These are phyloP conservation scores for Zaprionus africanus DNA, from an alignment of 1,140 invertebrate species.

Conservation along the genomic window DNA sequence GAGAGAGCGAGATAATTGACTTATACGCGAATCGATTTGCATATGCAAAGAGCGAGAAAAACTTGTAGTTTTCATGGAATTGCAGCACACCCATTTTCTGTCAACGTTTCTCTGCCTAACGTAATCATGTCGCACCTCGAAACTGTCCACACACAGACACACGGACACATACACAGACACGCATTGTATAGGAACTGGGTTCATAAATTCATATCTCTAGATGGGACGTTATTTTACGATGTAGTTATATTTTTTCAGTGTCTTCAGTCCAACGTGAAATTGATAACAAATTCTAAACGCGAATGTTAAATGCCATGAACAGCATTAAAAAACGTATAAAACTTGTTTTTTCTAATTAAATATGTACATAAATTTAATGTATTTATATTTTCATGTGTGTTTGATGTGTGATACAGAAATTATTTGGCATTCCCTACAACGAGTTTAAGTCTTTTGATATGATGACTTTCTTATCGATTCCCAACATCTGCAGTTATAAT, in stretches of 20 bases:
- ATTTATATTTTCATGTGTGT: neutral
- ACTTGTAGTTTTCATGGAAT: conserved; percentile 29
- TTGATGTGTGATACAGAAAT: neutral
- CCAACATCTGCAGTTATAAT: conserved; percentile 32
- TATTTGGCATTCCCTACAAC: neutral
- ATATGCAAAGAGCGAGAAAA: conserved; percentile 19
- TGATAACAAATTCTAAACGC: conserved; percentile 47
- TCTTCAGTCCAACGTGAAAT: conserved; percentile 33
- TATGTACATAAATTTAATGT: conserved; percentile 23
- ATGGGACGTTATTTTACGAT: conserved; percentile 28
- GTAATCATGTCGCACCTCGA: conserved; percentile 49
- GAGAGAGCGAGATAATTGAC: conserved; percentile 1
- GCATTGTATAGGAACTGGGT: neutral
- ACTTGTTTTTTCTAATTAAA: conserved; percentile 46
- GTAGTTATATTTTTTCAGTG: conserved; percentile 1
- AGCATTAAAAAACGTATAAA: conserved; percentile 9
- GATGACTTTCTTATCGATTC: conserved; percentile 8
- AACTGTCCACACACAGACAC: conserved; percentile 22
- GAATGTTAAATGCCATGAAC: conserved; percentile 11
- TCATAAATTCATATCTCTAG: conserved; percentile 36
- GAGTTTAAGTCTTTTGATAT: neutral
- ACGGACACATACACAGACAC: conserved; percentile 3
- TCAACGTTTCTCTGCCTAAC: conserved; percentile 25
- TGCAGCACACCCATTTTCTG: conserved; percentile 44
- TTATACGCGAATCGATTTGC: conserved; percentile 39